Evolutionary conservation across 2,797 vertebrate species (phyloP).

Genomic region (Poeciliopsis infans): DNA sequence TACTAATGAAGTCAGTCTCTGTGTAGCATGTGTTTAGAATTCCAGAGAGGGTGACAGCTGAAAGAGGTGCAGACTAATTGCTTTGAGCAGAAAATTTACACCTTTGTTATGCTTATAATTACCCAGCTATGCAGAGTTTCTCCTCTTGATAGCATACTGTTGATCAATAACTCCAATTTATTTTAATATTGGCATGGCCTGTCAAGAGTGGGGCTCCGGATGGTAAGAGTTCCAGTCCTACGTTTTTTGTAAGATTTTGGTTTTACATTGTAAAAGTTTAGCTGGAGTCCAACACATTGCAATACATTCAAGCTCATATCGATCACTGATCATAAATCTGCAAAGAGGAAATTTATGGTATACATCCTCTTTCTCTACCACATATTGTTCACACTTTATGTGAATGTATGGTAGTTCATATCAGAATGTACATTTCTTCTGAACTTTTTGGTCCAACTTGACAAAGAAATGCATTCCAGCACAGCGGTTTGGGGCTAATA

Average conservation of each 20-base stretch:
- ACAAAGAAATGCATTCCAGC: slow-evolving; percentile 24
- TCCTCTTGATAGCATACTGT: background rate
- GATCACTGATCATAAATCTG: slow-evolving; percentile 9
- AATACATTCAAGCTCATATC: background rate
- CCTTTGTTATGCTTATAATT: slow-evolving; percentile 15
- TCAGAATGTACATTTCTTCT: background rate
- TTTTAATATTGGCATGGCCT: slow-evolving; percentile 6
- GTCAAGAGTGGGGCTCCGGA: background rate
- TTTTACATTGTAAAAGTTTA: background rate
- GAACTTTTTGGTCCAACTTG: slow-evolving; percentile 9
- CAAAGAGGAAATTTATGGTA: slow-evolving; percentile 32
- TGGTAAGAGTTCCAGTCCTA: background rate
- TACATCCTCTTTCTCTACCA: slow-evolving; percentile 18
- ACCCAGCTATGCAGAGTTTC: background rate
- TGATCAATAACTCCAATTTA: slow-evolving; percentile 14
- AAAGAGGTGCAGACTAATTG: slow-evolving; percentile 11
- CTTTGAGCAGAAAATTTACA: slow-evolving; percentile 11
- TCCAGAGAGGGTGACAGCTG: slow-evolving; percentile 17
- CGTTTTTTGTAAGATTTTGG: background rate
- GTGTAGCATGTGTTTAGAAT: slow-evolving; percentile 20
- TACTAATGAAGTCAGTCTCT: slow-evolving; percentile 14
- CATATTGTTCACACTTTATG: slow-evolving; percentile 8
- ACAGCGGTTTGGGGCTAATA: background rate
- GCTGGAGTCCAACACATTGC: background rate
- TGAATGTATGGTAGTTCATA: slow-evolving; percentile 1